phyloP scores from a whole-genome alignment of 2,113 vertebrate species.

The Opisthocomus hoazin region DNA sequence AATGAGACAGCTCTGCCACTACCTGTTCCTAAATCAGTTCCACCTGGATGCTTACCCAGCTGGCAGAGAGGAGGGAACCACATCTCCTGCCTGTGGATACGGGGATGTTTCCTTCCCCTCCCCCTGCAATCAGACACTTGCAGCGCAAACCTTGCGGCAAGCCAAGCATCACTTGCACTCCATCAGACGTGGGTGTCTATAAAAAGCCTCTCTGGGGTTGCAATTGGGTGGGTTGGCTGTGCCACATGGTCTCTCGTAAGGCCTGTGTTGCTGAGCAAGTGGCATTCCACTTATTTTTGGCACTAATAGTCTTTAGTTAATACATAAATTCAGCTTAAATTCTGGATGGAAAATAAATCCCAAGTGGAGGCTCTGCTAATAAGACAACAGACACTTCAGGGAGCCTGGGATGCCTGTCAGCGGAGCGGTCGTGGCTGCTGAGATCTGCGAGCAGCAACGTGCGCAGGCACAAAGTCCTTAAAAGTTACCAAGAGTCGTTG shows the following conservation, averaged over 20 bases:
- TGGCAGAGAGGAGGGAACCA: not conserved
- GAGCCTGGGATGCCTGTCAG: conserved; percentile 36
- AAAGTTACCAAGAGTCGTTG: not conserved
- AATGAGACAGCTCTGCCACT: not conserved
- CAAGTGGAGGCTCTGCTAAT: conserved; percentile 51
- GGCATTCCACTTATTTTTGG: conserved; percentile 63
- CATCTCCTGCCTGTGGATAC: not conserved
- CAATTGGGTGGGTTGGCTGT: conserved; percentile 45
- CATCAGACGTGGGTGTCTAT: conserved; percentile 42
- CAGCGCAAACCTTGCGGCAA: conserved; percentile 30
- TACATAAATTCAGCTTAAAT: conserved; percentile 63
- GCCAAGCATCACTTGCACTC: not conserved
- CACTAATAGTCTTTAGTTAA: conserved; percentile 68
- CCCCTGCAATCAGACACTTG: conserved; percentile 27
- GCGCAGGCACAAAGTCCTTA: not conserved
- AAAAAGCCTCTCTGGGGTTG: conserved; percentile 54
- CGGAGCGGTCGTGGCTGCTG: not conserved
- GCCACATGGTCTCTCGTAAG: conserved; percentile 48
- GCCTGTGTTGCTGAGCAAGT: conserved; percentile 60
- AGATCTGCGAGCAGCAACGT: not conserved
- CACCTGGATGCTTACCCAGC: not conserved
- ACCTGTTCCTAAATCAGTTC: not conserved
- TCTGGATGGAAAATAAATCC: conserved; percentile 60
- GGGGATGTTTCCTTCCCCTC: not conserved
- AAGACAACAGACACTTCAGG: conserved; percentile 12